A percentile compares a stretch with the other conserved stretches of the same genome.
Conservation (phyloP, 2,797 vertebrate genomes). For the Gouania willdenowi region DNA sequence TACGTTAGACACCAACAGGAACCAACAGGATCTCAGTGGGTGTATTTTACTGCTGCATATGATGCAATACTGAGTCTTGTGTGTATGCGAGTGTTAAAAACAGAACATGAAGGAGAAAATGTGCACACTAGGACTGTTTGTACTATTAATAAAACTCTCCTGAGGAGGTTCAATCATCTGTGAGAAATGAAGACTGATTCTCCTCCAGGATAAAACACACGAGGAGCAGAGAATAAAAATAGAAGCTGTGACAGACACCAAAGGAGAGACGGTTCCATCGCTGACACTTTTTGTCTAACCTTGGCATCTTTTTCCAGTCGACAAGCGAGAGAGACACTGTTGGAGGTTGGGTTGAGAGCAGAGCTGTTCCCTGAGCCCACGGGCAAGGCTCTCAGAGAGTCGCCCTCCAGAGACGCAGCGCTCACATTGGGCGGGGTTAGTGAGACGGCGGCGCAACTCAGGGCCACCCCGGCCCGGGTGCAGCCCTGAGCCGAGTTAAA, state of each 20-base stretch:
- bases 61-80: neutral
- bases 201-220: neutral
- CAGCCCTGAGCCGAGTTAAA: conserved; percentile 74
- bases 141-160: neutral
- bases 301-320: conserved; percentile 90
- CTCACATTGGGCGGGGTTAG: conserved; percentile 79
- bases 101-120: neutral
- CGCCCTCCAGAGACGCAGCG: conserved; percentile 80
- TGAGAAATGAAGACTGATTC: neutral
- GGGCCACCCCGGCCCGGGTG: conserved; percentile 65
- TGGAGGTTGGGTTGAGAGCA: conserved; percentile 57
- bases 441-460: conserved; percentile 83
- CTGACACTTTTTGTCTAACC: conserved; percentile 57
- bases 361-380: conserved; percentile 65
- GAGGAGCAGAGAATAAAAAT: neutral
- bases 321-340: conserved; percentile 64
- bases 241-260: neutral
- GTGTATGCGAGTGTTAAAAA: neutral
- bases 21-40: neutral
- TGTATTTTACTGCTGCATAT: conserved; percentile 5
- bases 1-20: neutral
- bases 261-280: neutral
- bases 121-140: neutral
- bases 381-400: conserved; percentile 68
- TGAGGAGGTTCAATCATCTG: conserved; percentile 7